Conservation (phyloP, 2,888 invertebrate genomes). For the Drosophila anomalata region DNA sequence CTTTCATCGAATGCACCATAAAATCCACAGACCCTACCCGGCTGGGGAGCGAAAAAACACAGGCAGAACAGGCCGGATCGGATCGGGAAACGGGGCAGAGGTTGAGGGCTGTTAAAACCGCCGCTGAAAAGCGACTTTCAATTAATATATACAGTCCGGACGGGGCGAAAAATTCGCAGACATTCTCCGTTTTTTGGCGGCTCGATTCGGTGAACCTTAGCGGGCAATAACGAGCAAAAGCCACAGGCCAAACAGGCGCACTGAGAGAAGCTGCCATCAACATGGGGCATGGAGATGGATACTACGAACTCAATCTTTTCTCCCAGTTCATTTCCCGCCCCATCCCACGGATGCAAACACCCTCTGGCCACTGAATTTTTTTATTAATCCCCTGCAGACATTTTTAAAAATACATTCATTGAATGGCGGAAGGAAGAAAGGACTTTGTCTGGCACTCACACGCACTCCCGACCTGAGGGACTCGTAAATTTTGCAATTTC, state of each 20-base stretch:
- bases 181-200: slow-evolving; percentile 38
- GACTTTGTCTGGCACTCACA: slow-evolving; percentile 16
- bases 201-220: slow-evolving; percentile 70
- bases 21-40: slow-evolving; percentile 23
- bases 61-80: slow-evolving; percentile 8
- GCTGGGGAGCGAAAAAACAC: neutral
- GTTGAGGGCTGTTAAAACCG: slow-evolving; percentile 42
- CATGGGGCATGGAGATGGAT: neutral
- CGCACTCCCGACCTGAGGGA: slow-evolving; percentile 60
- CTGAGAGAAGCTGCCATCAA: neutral
- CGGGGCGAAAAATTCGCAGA: slow-evolving; percentile 33
- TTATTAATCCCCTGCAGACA: slow-evolving; percentile 63
- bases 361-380: slow-evolving; percentile 5
- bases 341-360: neutral
- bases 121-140: slow-evolving; percentile 54
- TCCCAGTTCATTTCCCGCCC: slow-evolving; percentile 1
- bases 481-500: slow-evolving; percentile 81
- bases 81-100: slow-evolving; percentile 16
- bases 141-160: slow-evolving; percentile 49
- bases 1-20: slow-evolving; percentile 44
- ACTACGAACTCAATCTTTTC: neutral
- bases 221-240: slow-evolving; percentile 70
- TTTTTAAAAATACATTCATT: slow-evolving; percentile 64
- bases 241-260: slow-evolving; percentile 65
- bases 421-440: slow-evolving; percentile 25